phyloP scores from a whole-genome alignment of 2,113 vertebrate species.

The Atlantisia rogersi region DNA sequence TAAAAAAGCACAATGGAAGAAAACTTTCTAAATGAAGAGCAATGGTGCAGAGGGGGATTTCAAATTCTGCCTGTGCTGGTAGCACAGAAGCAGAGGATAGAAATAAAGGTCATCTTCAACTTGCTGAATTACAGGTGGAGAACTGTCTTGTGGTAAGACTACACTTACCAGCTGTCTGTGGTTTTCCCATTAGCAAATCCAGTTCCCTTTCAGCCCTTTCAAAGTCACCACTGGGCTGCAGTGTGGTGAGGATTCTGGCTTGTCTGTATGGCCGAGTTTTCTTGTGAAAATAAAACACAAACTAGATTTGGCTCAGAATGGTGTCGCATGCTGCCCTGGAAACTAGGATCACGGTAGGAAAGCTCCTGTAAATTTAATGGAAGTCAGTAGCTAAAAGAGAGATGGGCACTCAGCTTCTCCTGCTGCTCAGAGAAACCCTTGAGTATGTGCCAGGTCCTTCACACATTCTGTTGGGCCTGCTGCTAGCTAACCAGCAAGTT shows the following conservation, averaged over 20 bases:
- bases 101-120: neutral
- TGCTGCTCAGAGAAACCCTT: neutral
- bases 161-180: neutral
- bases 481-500: neutral
- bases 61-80: neutral
- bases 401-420: neutral
- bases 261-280: neutral
- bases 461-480: neutral
- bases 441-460: accelerated
- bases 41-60: neutral
- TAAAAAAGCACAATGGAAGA: neutral
- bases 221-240: accelerated
- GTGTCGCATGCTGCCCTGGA: accelerated
- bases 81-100: neutral
- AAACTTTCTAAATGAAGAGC: neutral
- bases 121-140: neutral
- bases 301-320: neutral
- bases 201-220: neutral
- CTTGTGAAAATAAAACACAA: neutral
- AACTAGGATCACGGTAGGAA: neutral
- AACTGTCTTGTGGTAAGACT: neutral
- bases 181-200: neutral
- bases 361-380: neutral
- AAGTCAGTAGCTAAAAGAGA: neutral
- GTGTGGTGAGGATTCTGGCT: neutral